phyloP scores from a whole-genome alignment of 1,140 invertebrate genomes.

The Drosophila takahashii region DNA sequence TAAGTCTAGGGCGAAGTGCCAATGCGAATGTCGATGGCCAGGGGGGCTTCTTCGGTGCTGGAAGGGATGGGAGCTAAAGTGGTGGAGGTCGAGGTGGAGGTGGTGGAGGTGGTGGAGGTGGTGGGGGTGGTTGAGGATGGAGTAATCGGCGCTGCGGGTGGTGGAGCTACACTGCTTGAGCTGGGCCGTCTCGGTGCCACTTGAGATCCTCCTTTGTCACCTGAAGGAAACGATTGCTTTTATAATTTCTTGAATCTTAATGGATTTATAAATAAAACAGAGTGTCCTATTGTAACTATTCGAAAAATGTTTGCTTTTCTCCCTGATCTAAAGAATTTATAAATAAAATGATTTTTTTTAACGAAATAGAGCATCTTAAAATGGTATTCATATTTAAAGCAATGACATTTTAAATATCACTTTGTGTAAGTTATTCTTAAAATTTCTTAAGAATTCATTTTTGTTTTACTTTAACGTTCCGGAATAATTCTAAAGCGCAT shows the following conservation, averaged over 20 bases:
- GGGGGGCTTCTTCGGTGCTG: constrained; percentile 44
- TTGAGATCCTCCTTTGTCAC: not conserved
- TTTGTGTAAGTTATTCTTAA: too few species aligned
- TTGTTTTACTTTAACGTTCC: too few species aligned
- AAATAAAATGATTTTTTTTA: too few species aligned
- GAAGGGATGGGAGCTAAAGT: constrained; percentile 15
- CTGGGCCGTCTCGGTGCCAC: not conserved
- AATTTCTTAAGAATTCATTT: too few species aligned
- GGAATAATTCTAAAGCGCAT: too few species aligned
- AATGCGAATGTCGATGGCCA: constrained; percentile 69
- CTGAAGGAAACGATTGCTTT: constrained; percentile 7
- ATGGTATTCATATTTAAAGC: too few species aligned
- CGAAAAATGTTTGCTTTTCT: too few species aligned
- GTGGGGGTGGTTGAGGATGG: constrained; percentile 2
- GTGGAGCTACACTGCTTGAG: constrained; percentile 12
- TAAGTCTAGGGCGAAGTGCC: constrained; percentile 28
- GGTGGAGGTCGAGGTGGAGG: constrained; percentile 9
- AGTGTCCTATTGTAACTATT: too few species aligned
- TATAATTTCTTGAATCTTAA: not conserved
- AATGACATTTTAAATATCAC: too few species aligned
- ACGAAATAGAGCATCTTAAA: too few species aligned
- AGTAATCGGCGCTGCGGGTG: not conserved
- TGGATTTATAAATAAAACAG: not conserved
- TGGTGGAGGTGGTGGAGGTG: not conserved
- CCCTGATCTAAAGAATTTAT: too few species aligned